Conservation (phyloP, 1,140 invertebrate genomes). For the Drosophila tani region DNA sequence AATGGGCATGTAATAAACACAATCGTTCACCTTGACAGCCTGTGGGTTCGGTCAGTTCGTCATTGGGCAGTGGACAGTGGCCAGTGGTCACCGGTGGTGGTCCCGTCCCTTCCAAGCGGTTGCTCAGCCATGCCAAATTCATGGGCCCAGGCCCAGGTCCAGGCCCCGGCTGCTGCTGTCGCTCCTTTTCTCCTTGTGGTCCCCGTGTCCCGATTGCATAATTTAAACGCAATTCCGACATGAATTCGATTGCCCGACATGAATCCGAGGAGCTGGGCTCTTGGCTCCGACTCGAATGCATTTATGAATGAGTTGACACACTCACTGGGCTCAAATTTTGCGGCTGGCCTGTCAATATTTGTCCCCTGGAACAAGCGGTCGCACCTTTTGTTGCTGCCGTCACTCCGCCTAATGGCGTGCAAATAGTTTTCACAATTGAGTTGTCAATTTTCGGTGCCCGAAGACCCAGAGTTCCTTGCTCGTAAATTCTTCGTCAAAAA, state of each 20-base stretch:
- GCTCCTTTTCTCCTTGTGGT: slow-evolving; percentile 8
- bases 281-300: slow-evolving; percentile 35
- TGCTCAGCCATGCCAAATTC: slow-evolving; percentile 54
- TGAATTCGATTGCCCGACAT: slow-evolving; percentile 48
- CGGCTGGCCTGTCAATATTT: slow-evolving; percentile 42
- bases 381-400: slow-evolving; percentile 44
- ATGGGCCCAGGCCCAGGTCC: slow-evolving; percentile 12
- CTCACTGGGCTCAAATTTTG: slow-evolving; percentile 44
- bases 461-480: slow-evolving; percentile 8
- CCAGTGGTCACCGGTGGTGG: slow-evolving; percentile 37
- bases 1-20: slow-evolving; percentile 66
- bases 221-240: slow-evolving; percentile 62
- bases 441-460: slow-evolving; percentile 52
- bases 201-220: slow-evolving; percentile 37
- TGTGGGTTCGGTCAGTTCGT: slow-evolving; percentile 49
- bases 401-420: slow-evolving; percentile 58
- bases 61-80: slow-evolving; percentile 27
- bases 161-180: background rate
- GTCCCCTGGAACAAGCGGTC: slow-evolving; percentile 29
- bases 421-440: slow-evolving; percentile 69
- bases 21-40: slow-evolving; percentile 63
- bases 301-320: slow-evolving; percentile 63
- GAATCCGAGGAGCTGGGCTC: slow-evolving; percentile 22
- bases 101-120: slow-evolving; percentile 56
- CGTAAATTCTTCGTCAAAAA: slow-evolving; percentile 39